Conservation (phyloP, 2,888 invertebrate genomes). For the Callimorpha dominula region DNA sequence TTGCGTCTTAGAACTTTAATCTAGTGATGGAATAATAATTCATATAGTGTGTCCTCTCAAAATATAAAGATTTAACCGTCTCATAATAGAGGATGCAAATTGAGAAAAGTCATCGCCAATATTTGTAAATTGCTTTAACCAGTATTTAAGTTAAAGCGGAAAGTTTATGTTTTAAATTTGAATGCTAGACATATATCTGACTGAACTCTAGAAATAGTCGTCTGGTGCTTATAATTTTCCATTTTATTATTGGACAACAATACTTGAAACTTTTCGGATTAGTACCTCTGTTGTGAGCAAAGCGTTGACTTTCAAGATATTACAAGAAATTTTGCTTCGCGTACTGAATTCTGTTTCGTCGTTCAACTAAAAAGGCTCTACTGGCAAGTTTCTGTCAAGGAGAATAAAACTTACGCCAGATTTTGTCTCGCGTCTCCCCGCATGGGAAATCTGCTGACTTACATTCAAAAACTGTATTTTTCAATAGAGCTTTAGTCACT, state of each 20-base stretch:
- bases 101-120: not conserved
- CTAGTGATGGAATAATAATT: too few relatives aligned
- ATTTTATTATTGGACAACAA: conserved; percentile 16
- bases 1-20: too few relatives aligned
- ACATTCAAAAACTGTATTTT: conserved; percentile 50
- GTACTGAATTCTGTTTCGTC: conserved; percentile 50
- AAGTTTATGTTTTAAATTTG: too few relatives aligned
- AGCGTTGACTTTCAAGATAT: conserved; percentile 50
- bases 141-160: too few relatives aligned
- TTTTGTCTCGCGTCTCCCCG: conserved; percentile 50
- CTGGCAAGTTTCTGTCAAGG: conserved; percentile 52
- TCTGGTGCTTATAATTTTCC: not conserved
- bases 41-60: not conserved
- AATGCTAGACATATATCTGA: too few relatives aligned
- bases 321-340: conserved; percentile 46
- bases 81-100: not conserved
- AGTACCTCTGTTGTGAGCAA: conserved; percentile 28
- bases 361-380: conserved; percentile 52
- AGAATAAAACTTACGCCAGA: conserved; percentile 55
- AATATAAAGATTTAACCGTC: not conserved
- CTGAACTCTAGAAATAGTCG: not conserved
- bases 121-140: not conserved
- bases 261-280: conserved; percentile 21
- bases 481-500: conserved; percentile 39
- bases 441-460: conserved; percentile 55